These are phyloP conservation scores for Paradoxurus hermaphroditus DNA, from an alignment of 2,113 vertebrate genomes.

Conservation along the genomic window DNA sequence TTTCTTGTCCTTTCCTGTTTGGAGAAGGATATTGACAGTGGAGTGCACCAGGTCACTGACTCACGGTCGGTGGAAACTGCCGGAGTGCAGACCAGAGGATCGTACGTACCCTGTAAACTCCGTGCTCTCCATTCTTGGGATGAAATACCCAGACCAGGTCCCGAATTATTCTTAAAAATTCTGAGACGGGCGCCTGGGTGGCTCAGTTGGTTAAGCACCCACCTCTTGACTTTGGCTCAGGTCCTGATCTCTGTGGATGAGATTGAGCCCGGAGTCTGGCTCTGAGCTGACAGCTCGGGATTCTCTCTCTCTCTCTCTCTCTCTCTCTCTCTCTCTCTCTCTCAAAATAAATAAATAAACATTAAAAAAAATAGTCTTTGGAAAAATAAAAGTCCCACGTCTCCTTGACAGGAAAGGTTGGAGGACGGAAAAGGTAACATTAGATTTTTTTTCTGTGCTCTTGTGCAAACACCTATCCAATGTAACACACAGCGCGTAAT, in stretches of 20 bases:
- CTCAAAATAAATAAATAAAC: too few species aligned
- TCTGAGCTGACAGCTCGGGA: too few species aligned
- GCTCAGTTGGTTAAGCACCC: too few species aligned
- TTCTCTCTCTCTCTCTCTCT: too few species aligned
- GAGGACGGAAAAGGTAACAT: not conserved
- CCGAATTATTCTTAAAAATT: not conserved
- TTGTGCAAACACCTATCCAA: not conserved
- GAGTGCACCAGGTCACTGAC: not conserved
- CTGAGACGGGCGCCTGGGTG: not conserved
- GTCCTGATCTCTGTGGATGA: too few species aligned
- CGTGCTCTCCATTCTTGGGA: not conserved
- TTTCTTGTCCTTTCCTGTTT: conserved; percentile 56
- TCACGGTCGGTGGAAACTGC: not conserved
- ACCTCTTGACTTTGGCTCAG: too few species aligned
- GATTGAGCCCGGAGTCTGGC: too few species aligned
- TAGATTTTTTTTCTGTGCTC: not conserved
- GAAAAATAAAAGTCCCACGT: not conserved
- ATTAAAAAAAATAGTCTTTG: not conserved
- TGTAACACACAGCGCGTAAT: not conserved
- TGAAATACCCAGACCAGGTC: not conserved
- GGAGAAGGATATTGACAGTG: not conserved
- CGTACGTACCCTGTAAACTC: not conserved
- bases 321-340: too few species aligned
- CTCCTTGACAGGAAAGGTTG: not conserved
- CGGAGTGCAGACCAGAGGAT: not conserved